Conservation (phyloP, 92 coral and sea anemone species). For the Pocillopora grandis region DNA sequence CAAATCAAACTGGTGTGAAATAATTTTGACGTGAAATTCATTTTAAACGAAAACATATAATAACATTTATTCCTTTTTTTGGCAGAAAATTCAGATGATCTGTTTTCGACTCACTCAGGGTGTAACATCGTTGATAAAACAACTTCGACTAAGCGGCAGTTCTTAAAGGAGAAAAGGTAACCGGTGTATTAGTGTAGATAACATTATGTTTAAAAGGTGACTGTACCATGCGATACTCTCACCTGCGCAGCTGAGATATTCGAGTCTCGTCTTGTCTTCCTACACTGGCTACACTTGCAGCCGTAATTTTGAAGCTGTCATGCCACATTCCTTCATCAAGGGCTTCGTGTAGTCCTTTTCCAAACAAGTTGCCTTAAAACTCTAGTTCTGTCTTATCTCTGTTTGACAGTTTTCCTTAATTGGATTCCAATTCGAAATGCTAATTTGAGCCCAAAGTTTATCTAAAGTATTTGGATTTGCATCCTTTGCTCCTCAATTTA, state of each 20-base stretch:
- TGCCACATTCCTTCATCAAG: too few species aligned
- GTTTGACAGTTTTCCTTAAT: too few species aligned
- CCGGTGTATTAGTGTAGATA: not conserved
- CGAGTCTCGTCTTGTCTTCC: not conserved
- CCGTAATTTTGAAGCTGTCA: too few species aligned
- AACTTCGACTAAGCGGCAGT: not conserved
- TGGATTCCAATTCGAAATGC: too few species aligned
- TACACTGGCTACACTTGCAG: not conserved
- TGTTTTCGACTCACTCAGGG: not conserved
- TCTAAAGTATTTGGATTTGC: too few species aligned
- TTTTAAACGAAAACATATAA: not conserved
- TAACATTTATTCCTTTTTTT: not conserved
- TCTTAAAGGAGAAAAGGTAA: constrained; percentile 25
- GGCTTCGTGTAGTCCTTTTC: too few species aligned
- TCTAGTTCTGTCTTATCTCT: too few species aligned
- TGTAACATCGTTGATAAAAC: constrained; percentile 6
- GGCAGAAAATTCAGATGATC: not conserved
- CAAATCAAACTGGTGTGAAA: not conserved
- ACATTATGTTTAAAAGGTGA: too few species aligned
- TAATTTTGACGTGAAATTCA: not conserved
- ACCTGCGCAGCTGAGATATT: not conserved
- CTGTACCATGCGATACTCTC: too few species aligned
- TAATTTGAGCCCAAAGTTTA: too few species aligned
- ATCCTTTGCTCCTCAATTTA: too few species aligned
- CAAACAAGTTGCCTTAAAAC: too few species aligned